These are phyloP conservation scores for Drosophila kurseongensis DNA, from an alignment of 1,140 invertebrate species.

Conservation along the genomic window DNA sequence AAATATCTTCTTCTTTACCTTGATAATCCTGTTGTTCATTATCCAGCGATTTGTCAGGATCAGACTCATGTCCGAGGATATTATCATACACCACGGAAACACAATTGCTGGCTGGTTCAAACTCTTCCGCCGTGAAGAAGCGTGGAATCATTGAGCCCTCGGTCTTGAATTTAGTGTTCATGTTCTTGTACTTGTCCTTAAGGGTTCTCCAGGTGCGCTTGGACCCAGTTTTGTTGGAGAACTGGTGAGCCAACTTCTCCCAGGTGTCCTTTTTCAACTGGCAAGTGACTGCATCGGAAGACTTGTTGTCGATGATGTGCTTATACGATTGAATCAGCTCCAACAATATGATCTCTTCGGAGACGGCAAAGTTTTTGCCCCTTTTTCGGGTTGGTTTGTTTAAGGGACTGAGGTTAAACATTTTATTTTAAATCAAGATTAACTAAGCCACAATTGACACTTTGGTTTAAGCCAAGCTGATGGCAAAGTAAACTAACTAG, in stretches of 20 bases:
- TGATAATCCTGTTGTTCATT: not conserved
- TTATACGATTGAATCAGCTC: slow-evolving; percentile 4
- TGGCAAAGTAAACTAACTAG: too few relatives aligned
- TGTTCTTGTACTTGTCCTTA: slow-evolving; percentile 28
- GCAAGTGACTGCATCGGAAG: slow-evolving; percentile 16
- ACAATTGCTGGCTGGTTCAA: slow-evolving; percentile 1
- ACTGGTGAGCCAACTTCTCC: slow-evolving; percentile 19
- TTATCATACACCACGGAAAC: slow-evolving; percentile 14
- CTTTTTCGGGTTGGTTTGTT: slow-evolving; percentile 18
- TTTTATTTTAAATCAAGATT: slow-evolving; percentile 16
- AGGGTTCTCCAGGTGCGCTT: slow-evolving; percentile 18
- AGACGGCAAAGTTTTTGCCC: slow-evolving; percentile 19
- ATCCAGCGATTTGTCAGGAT: not conserved
- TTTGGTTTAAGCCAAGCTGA: too few relatives aligned
- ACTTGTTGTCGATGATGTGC: slow-evolving; percentile 19
- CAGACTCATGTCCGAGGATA: too few relatives aligned
- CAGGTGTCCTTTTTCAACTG: slow-evolving; percentile 22
- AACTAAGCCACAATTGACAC: slow-evolving; percentile 9
- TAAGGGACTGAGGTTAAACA: not conserved
- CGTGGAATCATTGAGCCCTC: not conserved
- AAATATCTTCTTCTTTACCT: not conserved
- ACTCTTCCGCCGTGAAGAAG: not conserved
- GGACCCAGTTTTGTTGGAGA: slow-evolving; percentile 1
- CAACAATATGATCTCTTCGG: slow-evolving; percentile 12
- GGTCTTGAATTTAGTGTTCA: slow-evolving; percentile 27